Evolutionary conservation across 2,797 vertebrate species (phyloP), one percentile per base, ranked within the genome.

Genomic region (Chelon labrosus): DNA sequence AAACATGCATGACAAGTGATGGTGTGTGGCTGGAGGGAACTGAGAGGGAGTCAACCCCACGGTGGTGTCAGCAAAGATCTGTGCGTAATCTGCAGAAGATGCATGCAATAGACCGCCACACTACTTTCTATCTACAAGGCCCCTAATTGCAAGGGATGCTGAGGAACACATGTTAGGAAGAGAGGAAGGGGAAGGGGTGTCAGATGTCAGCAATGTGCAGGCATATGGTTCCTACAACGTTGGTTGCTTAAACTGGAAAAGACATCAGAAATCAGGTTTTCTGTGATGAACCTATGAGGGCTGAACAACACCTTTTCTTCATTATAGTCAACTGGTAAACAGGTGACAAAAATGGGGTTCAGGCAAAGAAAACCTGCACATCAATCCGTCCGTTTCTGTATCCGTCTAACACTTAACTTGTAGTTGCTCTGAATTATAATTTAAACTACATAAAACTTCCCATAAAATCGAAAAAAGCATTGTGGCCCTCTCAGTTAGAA

Each of bases 141-240:
- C 89, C 89, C 84, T 86, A 92, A 91, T 91, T 92, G 79, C 70
- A 61, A 87, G 82, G 76, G 88, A 85, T 74, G 82, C 75, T 78
- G 79, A 85, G 73, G 77, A 93, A 87, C 91, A 93, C 89, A 94
- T 93, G 92, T 85, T 86, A 85, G 80, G 68, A 86, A 89, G 87
- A 92, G 88, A 89, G 72, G 81, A 87, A 88, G 82, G 91, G 90
- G 88, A 89, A 75, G 88, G 31, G 84, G 92, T 90, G 91, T 93
- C 88, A 84, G 86, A 91, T 92, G 75, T 89, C 80, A 67, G 60
- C 75, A 77, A 73, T 69, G 69, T 77, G 79, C 69, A 78, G 85
- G 49, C 87, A 86, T 87, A 82, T 82, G 83, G 79, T 89, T 88
- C 82, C 61, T 88, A 71, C 83, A 89, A 90, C 56, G 19, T 77